Evolutionary conservation across 2,113 vertebrate genomes (phyloP), one percentile per base, ranked within the genome.

Genomic region (Trematomus loennbergii): DNA sequence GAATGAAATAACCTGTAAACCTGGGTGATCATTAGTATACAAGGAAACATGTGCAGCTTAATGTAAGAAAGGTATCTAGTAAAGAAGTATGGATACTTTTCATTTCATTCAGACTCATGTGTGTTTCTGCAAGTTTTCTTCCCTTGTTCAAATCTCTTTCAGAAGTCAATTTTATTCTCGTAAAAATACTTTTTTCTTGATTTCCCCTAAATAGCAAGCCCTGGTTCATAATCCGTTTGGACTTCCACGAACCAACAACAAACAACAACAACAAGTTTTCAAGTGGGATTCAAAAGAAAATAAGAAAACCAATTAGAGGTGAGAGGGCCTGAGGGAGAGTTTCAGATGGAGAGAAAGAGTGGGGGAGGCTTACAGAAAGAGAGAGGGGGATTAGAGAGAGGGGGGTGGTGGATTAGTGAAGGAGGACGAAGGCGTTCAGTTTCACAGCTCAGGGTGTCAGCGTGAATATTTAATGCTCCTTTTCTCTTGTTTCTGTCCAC

Each of bases 391-490:
- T 67, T 64, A 74, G 50, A 69, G 75, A 60, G 61, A 71, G 70
- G 74, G 60, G 20, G 11, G 10, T 13, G n/a, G 53, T 12, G 85
- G 85, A 83, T 85, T 83, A 87, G 91, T 53, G 81, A 86, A 88
- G 78, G 83, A 92, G 63, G 88, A 83, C 87, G 78, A 65, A 54
- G 84, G 78, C 75, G 79, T 89, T 93, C 12, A 72, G 81, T 95
- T 93, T 93, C 86, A 81, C 75, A 86, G 85, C 88, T 88, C 49
- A 75, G 76, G 85, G 87, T 82, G 71, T 89, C 78, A 80, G 72
- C 33, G 54, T 89, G 77, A 93, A 94, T 94, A 93, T 93, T 91
- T 94, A 22, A 94, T 85, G 83, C 69, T 4, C 20, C 18, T 50
- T 93, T 89, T 87, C 85, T 92, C 87, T 82, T 81, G 59, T 90